A percentile compares a stretch with the other conserved stretches of the same genome.
Evolutionary conservation across 1,140 invertebrate species (phyloP).

Genomic region (Macrosteles quadrilineatus): DNA sequence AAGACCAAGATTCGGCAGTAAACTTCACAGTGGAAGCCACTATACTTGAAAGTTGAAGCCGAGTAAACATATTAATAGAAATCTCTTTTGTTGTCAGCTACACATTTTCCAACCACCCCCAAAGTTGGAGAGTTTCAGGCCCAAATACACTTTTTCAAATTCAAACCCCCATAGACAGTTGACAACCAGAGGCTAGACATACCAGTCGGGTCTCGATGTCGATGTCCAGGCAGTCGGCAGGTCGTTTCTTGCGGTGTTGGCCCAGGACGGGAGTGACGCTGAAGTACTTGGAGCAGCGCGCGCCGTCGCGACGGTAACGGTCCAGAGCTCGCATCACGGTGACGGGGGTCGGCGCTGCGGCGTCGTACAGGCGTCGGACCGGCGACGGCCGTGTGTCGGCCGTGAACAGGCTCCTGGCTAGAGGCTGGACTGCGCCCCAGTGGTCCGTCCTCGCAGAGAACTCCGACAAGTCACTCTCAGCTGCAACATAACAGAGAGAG

Average conservation of each 20-base stretch:
- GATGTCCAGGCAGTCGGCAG: constrained; percentile 68
- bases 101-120: too few species aligned
- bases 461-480: constrained; percentile 81
- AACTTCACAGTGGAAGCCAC: too few species aligned
- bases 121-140: too few species aligned
- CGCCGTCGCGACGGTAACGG: constrained; percentile 60
- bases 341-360: constrained; percentile 60
- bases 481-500: constrained; percentile 61
- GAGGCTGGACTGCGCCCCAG: constrained; percentile 64
- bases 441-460: constrained; percentile 75
- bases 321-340: constrained; percentile 48
- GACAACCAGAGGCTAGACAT: too few species aligned
- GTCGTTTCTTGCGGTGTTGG: constrained; percentile 53
- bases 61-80: too few species aligned
- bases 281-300: constrained; percentile 60
- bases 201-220: constrained; percentile 87
- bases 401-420: constrained; percentile 68
- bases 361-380: constrained; percentile 71
- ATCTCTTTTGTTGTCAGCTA: too few species aligned
- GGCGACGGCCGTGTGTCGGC: constrained; percentile 64
- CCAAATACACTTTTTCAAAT: too few species aligned
- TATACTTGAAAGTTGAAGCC: too few species aligned
- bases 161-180: too few species aligned
- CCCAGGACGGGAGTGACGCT: constrained; percentile 78
- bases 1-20: too few species aligned